Percentiles rank a stretch among this genome's conserved stretches.
These are phyloP conservation scores for Heteronetta atricapilla DNA, from an alignment of 2,113 vertebrate genomes.

Conservation along the genomic window DNA sequence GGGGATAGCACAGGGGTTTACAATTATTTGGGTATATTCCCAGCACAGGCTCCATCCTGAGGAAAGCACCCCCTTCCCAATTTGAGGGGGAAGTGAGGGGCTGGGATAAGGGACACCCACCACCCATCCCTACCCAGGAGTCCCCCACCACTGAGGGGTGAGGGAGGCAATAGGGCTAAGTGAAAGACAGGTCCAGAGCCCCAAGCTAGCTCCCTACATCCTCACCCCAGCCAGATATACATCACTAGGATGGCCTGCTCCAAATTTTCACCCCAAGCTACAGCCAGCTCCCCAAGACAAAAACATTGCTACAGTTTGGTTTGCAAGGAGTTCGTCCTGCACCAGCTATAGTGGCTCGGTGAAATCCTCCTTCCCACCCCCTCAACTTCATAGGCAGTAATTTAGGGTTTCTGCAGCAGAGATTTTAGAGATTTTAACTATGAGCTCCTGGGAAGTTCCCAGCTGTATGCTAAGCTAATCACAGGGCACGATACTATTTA, in stretches of 20 bases:
- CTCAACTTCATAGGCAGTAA: neutral
- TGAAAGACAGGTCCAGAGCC: neutral
- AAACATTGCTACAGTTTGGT: neutral
- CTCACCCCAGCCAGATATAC: neutral
- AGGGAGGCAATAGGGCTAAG: neutral
- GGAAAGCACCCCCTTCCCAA: neutral
- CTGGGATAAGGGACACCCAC: neutral
- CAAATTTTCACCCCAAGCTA: neutral
- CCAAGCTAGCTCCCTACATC: neutral
- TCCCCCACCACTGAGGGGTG: neutral
- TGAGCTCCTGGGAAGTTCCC: neutral
- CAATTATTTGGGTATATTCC: neutral
- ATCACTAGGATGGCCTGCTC: rapidly evolving
- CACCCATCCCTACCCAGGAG: rapidly evolving
- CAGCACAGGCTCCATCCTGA: neutral
- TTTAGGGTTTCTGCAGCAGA: neutral
- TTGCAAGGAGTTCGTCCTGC: neutral
- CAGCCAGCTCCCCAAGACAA: neutral
- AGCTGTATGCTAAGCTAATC: neutral
- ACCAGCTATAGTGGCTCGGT: neutral
- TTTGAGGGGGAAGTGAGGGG: neutral
- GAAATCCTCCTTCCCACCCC: neutral
- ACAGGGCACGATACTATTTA: neutral
- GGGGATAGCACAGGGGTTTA: neutral
- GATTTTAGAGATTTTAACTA: neutral